A percentile compares a stretch with the other conserved stretches of the same genome.
Evolutionary conservation across 2,888 invertebrate genomes (phyloP).

Genomic region (Mylabris sibirica): DNA sequence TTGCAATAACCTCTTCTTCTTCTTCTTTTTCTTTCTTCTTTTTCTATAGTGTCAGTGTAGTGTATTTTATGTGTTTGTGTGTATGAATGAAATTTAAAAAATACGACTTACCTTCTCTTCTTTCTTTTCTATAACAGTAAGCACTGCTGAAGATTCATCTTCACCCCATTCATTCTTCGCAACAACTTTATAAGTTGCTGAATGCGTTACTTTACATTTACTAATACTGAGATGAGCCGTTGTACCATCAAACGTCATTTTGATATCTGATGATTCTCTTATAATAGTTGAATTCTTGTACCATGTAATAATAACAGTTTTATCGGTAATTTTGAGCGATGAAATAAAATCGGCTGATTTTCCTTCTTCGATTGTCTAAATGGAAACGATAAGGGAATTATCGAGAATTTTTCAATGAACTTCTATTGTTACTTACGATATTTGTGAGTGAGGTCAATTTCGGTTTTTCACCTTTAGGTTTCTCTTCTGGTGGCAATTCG

Average conservation of each 20-base stretch:
- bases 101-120: slow-evolving; percentile 50
- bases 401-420: background rate
- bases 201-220: slow-evolving; percentile 74
- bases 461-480: slow-evolving; percentile 80
- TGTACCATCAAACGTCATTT: slow-evolving; percentile 84
- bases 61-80: slow-evolving; percentile 4
- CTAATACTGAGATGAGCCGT: slow-evolving; percentile 81
- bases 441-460: slow-evolving; percentile 80
- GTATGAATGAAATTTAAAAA: slow-evolving; percentile 9
- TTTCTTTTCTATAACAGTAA: slow-evolving; percentile 74
- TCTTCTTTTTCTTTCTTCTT: slow-evolving; percentile 63
- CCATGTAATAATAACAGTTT: slow-evolving; percentile 84
- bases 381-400: slow-evolving; percentile 19
- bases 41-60: slow-evolving; percentile 35
- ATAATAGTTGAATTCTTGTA: slow-evolving; percentile 82
- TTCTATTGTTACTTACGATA: slow-evolving; percentile 66
- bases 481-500: slow-evolving; percentile 79
- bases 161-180: slow-evolving; percentile 92
- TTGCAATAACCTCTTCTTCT: slow-evolving; percentile 50
- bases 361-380: slow-evolving; percentile 72
- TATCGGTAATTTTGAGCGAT: slow-evolving; percentile 77
- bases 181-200: slow-evolving; percentile 84
- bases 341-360: slow-evolving; percentile 82
- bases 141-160: slow-evolving; percentile 84
- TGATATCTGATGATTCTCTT: slow-evolving; percentile 78